These are phyloP conservation scores for Heliothis peltigera DNA, from an alignment of 2,888 invertebrate species.

Conservation along the genomic window DNA sequence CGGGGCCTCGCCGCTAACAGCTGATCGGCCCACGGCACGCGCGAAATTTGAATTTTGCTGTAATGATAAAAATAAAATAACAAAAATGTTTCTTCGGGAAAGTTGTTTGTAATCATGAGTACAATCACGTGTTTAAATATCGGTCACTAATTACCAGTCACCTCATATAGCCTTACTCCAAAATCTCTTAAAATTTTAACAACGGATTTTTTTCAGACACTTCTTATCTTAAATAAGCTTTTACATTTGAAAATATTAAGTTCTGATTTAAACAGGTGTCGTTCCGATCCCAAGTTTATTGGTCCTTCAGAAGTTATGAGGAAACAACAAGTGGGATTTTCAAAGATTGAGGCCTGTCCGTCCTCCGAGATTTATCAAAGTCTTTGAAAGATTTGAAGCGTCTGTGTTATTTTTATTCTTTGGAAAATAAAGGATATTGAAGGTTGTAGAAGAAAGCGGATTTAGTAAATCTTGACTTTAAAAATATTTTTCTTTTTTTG, in stretches of 20 bases:
- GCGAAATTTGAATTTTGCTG: too few species aligned
- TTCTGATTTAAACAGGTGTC: constrained; percentile 6
- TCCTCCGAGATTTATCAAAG: constrained; percentile 2
- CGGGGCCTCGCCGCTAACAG: too few species aligned
- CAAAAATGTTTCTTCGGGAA: too few species aligned
- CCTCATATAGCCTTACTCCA: not conserved
- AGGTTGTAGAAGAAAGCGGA: not conserved
- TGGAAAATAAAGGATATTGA: not conserved
- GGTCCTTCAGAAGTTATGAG: not conserved
- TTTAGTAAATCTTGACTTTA: too few species aligned
- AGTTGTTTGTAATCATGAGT: too few species aligned
- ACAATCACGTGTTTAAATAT: too few species aligned
- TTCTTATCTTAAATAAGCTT: constrained; percentile 32
- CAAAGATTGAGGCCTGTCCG: not conserved
- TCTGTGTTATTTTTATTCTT: constrained; percentile 1
- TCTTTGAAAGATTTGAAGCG: constrained; percentile 1
- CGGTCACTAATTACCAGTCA: too few species aligned
- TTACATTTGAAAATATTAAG: constrained; percentile 44
- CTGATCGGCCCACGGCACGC: too few species aligned
- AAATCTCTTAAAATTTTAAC: not conserved
- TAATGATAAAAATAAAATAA: too few species aligned
- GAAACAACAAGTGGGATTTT: constrained; percentile 11
- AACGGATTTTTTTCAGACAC: constrained; percentile 8
- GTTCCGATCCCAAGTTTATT: constrained; percentile 11
- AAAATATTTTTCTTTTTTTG: too few species aligned